Percentiles rank a stretch among this genome's conserved stretches.
Conservation (phyloP, 2,113 vertebrate genomes). For the Pelmatolapia mariae region DNA sequence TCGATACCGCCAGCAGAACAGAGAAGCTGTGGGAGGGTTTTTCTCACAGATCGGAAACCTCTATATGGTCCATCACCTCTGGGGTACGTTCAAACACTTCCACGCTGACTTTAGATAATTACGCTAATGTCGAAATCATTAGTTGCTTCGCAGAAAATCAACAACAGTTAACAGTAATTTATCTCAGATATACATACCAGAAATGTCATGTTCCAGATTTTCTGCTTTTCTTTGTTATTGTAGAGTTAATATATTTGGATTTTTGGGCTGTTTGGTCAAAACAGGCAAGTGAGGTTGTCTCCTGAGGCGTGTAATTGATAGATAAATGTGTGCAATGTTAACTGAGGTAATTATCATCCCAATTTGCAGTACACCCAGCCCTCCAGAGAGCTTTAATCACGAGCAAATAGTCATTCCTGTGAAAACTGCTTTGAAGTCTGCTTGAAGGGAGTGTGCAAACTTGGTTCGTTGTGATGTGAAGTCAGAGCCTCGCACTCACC, state of each 20-base stretch:
- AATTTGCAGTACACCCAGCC: neutral
- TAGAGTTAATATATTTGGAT: neutral
- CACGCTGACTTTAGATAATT: neutral
- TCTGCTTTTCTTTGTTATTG: neutral
- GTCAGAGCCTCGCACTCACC: neutral
- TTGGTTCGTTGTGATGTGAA: neutral
- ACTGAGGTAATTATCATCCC: neutral
- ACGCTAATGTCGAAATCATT: neutral
- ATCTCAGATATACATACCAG: neutral
- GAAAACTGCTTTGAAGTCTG: neutral
- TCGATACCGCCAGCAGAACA: slow-evolving; percentile 81
- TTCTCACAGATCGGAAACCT: slow-evolving; percentile 94
- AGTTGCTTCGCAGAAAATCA: neutral
- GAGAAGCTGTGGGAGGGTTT: slow-evolving; percentile 91
- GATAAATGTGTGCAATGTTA: neutral
- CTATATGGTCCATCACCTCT: slow-evolving; percentile 97
- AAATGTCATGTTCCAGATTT: neutral
- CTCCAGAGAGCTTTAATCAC: neutral
- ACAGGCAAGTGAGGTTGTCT: neutral
- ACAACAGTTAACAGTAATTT: neutral
- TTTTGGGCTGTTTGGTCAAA: neutral
- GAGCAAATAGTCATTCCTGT: neutral
- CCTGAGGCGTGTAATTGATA: neutral
- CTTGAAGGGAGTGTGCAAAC: neutral
- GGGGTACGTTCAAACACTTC: slow-evolving; percentile 75